Conservation (phyloP, 23 tunicate genomes). For the Phallusia fumigata region DNA sequence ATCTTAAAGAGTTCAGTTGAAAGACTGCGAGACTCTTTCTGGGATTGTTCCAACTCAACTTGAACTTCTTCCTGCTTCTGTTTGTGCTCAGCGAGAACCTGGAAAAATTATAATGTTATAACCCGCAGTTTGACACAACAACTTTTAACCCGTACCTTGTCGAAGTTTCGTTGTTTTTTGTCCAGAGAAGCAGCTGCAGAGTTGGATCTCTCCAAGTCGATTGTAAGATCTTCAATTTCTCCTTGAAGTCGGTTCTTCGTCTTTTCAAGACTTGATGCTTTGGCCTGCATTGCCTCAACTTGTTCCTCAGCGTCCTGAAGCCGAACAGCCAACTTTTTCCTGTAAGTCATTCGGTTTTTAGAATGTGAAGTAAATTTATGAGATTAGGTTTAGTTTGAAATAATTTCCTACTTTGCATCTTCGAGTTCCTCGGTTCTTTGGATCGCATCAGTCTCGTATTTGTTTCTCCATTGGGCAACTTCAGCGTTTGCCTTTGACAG, state of each 20-base stretch:
- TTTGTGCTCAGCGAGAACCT: conserved; percentile 94
- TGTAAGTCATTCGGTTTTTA: neutral
- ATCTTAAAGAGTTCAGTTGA: conserved; percentile 98
- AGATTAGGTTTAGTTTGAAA: neutral
- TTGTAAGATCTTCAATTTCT: conserved; percentile 89
- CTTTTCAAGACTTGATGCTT: conserved; percentile 92
- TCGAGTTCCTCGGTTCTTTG: conserved; percentile 78
- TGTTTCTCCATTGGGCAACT: conserved; percentile 89
- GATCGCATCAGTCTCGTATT: conserved; percentile 93
- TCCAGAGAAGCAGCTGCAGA: conserved; percentile 93
- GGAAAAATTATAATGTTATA: neutral
- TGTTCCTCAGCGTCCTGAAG: conserved; percentile 49
- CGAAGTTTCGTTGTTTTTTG: conserved; percentile 65
- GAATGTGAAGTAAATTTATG: neutral
- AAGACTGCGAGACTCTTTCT: conserved; percentile 93
- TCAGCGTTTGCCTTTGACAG: conserved; percentile 87
- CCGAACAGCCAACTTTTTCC: conserved; percentile 21
- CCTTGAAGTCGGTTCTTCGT: conserved; percentile 93
- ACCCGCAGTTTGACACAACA: neutral
- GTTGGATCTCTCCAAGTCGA: conserved; percentile 87
- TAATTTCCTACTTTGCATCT: conserved; percentile 38
- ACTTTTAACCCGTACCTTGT: neutral
- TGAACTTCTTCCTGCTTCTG: conserved; percentile 81
- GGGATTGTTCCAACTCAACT: conserved; percentile 95
- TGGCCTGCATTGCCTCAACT: conserved; percentile 77